A percentile compares a stretch with the other conserved stretches of the same genome.
These are phyloP conservation scores for Aphelinus atriplicis DNA, from an alignment of 1,140 invertebrate genomes.

Conservation along the genomic window DNA sequence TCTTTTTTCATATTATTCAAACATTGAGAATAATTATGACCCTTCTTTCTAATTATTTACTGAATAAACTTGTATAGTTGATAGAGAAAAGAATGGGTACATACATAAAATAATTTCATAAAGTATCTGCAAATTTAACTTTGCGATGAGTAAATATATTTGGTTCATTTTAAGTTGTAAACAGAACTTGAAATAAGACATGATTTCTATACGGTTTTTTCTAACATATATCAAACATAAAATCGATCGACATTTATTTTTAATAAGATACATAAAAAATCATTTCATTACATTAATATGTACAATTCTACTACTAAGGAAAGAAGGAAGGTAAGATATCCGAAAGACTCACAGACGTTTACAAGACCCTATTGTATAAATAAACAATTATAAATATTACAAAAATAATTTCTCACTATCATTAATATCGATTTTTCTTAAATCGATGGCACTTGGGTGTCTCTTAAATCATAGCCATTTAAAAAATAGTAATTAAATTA, in stretches of 20 bases:
- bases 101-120: too few species aligned
- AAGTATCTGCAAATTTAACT: neutral
- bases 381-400: slow-evolving; percentile 27
- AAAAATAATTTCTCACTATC: neutral
- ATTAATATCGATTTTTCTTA: slow-evolving; percentile 14
- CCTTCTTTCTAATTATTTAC: too few species aligned
- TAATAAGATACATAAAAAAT: slow-evolving; percentile 13
- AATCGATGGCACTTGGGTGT: slow-evolving; percentile 31
- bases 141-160: slow-evolving; percentile 25
- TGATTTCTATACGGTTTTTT: neutral
- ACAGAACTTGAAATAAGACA: slow-evolving; percentile 13
- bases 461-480: slow-evolving; percentile 17
- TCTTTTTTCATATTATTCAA: too few species aligned
- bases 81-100: too few species aligned
- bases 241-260: slow-evolving; percentile 12
- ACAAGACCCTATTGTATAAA: slow-evolving; percentile 1
- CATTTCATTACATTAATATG: slow-evolving; percentile 31
- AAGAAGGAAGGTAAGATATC: slow-evolving; percentile 9
- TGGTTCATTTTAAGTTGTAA: slow-evolving; percentile 29
- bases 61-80: too few species aligned
- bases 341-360: slow-evolving; percentile 15
- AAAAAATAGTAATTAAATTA: neutral
- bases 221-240: slow-evolving; percentile 6
- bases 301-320: slow-evolving; percentile 27
- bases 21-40: too few species aligned